These are phyloP conservation scores for Desmophyllum pertusum DNA, from an alignment of 92 coral and sea anemone species.

Conservation along the genomic window DNA sequence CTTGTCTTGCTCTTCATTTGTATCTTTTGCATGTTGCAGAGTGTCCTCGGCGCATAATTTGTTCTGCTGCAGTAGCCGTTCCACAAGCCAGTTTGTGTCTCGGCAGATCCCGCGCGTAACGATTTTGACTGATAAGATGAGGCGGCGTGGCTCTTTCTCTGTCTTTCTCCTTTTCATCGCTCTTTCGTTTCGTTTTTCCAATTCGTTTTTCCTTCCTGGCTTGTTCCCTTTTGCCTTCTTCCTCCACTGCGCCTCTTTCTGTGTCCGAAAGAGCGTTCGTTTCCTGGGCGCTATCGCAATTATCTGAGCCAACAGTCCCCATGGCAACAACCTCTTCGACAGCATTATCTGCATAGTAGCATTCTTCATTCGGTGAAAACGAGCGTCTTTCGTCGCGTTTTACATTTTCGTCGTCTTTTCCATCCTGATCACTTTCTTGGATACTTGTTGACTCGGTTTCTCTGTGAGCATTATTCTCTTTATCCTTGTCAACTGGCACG, in stretches of 20 bases:
- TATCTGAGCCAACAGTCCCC: slow-evolving; percentile 58
- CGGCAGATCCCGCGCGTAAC: slow-evolving; percentile 96
- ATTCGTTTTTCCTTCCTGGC: slow-evolving; percentile 73
- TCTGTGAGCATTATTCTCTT: slow-evolving; percentile 4
- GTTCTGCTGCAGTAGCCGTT: slow-evolving; percentile 86
- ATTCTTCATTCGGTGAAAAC: slow-evolving; percentile 25
- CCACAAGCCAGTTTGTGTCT: slow-evolving; percentile 99
- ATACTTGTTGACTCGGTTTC: not conserved
- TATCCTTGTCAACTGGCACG: slow-evolving; percentile 18
- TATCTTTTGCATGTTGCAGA: slow-evolving; percentile 46
- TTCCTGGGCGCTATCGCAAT: slow-evolving; percentile 75
- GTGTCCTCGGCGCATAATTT: slow-evolving; percentile 74
- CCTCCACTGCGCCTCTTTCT: slow-evolving; percentile 65
- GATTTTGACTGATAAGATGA: slow-evolving; percentile 89
- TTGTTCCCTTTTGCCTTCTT: slow-evolving; percentile 66
- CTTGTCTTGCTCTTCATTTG: slow-evolving; percentile 62
- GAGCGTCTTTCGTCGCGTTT: not conserved
- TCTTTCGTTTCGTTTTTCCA: slow-evolving; percentile 73
- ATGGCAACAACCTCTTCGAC: slow-evolving; percentile 31
- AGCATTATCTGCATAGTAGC: not conserved
- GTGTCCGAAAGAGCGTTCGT: slow-evolving; percentile 61
- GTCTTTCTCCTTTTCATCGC: slow-evolving; percentile 78
- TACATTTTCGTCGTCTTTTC: not conserved
- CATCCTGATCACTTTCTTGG: not conserved
- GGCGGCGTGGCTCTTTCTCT: slow-evolving; percentile 90